Percentiles rank a stretch among this genome's conserved stretches.
Conservation (phyloP, 2,797 vertebrate genomes). For the Gallinago stenura region DNA sequence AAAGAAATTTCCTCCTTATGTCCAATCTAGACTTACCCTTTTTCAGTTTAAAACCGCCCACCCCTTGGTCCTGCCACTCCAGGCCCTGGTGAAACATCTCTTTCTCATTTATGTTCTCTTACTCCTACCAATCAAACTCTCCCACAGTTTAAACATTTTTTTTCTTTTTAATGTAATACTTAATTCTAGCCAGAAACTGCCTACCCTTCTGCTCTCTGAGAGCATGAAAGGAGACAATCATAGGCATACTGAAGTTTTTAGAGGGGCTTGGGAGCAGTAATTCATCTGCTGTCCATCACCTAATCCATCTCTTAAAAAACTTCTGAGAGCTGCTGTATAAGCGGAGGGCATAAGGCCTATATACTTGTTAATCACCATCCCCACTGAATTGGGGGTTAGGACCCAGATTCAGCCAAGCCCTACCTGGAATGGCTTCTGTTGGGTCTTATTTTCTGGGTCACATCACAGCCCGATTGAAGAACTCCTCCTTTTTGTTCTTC, state of each 20-base stretch:
- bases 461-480: neutral
- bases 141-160: neutral
- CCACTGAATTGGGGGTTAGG: neutral
- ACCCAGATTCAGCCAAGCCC: neutral
- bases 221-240: neutral
- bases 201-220: neutral
- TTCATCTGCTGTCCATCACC: neutral
- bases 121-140: neutral
- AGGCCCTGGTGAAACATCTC: neutral
- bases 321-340: neutral
- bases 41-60: neutral
- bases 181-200: neutral
- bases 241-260: neutral
- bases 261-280: neutral
- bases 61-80: neutral
- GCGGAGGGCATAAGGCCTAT: accelerated
- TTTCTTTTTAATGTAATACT: neutral
- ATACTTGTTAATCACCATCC: accelerated
- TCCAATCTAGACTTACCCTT: neutral
- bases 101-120: neutral
- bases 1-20: neutral
- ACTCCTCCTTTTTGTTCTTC: neutral
- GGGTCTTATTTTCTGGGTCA: neutral
- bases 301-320: neutral
- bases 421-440: neutral